These are phyloP conservation scores for Sorex maritimensis DNA, from an alignment of 2,797 vertebrate species.

Conservation along the genomic window DNA sequence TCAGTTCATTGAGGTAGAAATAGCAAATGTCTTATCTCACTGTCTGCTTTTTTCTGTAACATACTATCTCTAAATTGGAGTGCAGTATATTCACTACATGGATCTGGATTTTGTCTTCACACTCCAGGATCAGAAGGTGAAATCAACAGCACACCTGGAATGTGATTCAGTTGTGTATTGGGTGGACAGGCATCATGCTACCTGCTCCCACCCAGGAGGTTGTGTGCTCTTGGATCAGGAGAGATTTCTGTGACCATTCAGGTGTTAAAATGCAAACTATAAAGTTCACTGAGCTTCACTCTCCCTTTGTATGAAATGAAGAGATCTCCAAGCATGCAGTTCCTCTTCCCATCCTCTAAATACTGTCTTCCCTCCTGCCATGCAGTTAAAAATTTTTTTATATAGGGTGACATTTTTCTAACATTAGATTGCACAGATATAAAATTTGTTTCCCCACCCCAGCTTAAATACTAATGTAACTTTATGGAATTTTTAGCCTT, in stretches of 20 bases:
- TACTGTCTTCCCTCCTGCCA: too few species aligned
- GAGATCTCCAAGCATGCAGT: background rate
- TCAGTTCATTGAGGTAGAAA: background rate
- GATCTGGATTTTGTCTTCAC: conserved; percentile 47
- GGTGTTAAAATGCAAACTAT: background rate
- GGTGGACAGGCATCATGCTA: fast-evolving
- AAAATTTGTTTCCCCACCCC: background rate
- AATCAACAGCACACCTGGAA: background rate
- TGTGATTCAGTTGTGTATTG: fast-evolving
- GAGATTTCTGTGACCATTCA: background rate
- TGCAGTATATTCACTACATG: background rate
- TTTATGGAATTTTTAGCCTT: background rate
- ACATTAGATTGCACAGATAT: conserved; percentile 14
- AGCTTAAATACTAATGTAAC: background rate
- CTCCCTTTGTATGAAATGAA: background rate
- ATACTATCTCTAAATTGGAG: background rate
- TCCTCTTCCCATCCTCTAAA: background rate
- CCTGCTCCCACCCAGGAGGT: background rate
- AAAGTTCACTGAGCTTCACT: background rate
- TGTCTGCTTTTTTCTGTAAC: background rate
- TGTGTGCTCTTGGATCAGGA: background rate
- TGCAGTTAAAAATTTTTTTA: background rate
- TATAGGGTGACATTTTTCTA: too few species aligned
- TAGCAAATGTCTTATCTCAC: background rate
- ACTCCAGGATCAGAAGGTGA: background rate